Evolutionary conservation across 2,888 invertebrate genomes (phyloP), one percentile per base, ranked within the genome.

Genomic region (Dioctria linearis): DNA sequence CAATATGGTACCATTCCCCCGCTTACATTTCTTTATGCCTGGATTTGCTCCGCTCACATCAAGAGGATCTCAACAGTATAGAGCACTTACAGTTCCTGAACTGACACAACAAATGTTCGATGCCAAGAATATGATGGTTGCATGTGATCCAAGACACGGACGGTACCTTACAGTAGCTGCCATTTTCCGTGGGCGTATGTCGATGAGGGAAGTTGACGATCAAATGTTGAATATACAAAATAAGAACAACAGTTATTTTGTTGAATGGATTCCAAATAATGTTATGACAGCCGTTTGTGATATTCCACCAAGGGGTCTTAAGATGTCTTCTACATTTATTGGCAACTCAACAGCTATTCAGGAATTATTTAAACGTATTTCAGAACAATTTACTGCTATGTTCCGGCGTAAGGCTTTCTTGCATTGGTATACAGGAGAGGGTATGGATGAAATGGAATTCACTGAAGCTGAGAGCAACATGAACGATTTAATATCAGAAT

Each of bases 1-100:
- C 83, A 98, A 98, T 92, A 98, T 98, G 98, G 98, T 98, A 82
- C 98, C 98, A 83, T 98, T 98, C 94, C 98, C 98, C 59, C 95
- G 97, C 90, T 93, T 97, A 78, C 97, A 97, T 90, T 97, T 97
- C 93, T 97, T 97, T 91, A 97, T 97, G 95, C 97, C 97, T 82
- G 97, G 97, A 61, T 98, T 98, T 90, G 98, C 98, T 40, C 98
- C 98, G n/a, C 92, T 98, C 79, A 97, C 97, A 80, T 96, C 95
- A 65, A 93, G 96, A 87, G 97, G 96, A 85, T 95, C 95, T 88
- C 96, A 97, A 90, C 96, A 96, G 87, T 97, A 97, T 92, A 92
- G 96, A 88, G 95, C 97, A 81, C 91, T 96, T 83, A 96, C 97
- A 82, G 97, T 98, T 39, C 96, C 97, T 76, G 97, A 98, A 89